These are phyloP conservation scores for Corythaeola cristata DNA, from an alignment of 2,113 vertebrate species.

Conservation along the genomic window DNA sequence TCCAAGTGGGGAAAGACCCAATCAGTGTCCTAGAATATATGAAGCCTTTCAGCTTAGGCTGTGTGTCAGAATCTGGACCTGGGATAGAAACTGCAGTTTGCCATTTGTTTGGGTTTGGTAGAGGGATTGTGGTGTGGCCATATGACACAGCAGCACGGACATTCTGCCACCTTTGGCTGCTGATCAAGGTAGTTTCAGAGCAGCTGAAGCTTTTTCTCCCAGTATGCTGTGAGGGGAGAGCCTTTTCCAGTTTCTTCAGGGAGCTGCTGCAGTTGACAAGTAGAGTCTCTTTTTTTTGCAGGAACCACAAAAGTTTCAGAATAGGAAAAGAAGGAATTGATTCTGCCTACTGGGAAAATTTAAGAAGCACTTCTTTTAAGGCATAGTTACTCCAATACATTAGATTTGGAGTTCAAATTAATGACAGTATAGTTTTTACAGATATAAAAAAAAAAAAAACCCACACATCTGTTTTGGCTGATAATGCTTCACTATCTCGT, in stretches of 20 bases:
- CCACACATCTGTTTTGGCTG: neutral
- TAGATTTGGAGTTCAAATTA: neutral
- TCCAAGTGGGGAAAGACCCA: neutral
- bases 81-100: neutral
- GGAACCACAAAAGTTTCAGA: neutral
- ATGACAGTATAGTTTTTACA: neutral
- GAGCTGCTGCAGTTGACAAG: neutral
- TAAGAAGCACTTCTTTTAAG: neutral
- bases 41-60: neutral
- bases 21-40: rapidly evolving
- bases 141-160: neutral
- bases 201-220: neutral
- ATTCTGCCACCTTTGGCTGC: neutral
- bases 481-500: neutral
- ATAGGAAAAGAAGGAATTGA: neutral
- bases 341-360: neutral
- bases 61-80: neutral
- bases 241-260: neutral
- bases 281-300: neutral
- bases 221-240: neutral
- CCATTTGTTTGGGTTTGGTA: neutral
- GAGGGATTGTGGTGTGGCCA: neutral
- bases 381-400: neutral
- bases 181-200: neutral
- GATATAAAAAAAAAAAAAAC: neutral